Conservation (phyloP, 2,113 vertebrate genomes). For the Motacilla alba region DNA sequence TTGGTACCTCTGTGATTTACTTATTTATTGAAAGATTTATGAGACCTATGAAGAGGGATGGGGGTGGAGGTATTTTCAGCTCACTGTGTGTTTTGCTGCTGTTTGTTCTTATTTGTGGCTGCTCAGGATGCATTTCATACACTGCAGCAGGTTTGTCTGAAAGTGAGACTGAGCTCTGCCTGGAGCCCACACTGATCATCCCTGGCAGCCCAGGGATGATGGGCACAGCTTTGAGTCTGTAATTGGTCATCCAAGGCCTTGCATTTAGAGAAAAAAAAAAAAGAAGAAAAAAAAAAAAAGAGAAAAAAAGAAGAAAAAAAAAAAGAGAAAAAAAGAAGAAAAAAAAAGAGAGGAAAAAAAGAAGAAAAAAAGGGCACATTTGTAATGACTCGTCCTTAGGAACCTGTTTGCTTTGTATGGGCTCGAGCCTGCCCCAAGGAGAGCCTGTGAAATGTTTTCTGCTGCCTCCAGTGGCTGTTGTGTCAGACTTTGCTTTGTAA, state of each 20-base stretch:
- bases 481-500: neutral
- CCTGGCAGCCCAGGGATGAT: neutral
- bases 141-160: neutral
- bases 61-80: neutral
- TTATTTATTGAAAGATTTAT: neutral
- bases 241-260: neutral
- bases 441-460: neutral
- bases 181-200: neutral
- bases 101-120: neutral
- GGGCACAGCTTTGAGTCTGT: neutral
- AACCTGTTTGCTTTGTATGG: neutral
- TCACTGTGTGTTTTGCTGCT: neutral
- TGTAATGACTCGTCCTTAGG: neutral
- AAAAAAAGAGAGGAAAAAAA: too few relatives aligned
- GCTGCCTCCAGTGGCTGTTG: neutral
- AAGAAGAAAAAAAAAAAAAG: neutral
- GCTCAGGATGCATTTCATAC: neutral
- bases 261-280: neutral
- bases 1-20: neutral
- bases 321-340: too few relatives aligned
- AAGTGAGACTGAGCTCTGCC: neutral
- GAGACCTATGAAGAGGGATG: neutral
- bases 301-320: too few relatives aligned
- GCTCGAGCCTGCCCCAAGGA: neutral
- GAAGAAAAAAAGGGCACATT: too few relatives aligned